A percentile compares a stretch with the other conserved stretches of the same genome.
Conservation (phyloP, 2,797 vertebrate species). For the Sebastes alutus region DNA sequence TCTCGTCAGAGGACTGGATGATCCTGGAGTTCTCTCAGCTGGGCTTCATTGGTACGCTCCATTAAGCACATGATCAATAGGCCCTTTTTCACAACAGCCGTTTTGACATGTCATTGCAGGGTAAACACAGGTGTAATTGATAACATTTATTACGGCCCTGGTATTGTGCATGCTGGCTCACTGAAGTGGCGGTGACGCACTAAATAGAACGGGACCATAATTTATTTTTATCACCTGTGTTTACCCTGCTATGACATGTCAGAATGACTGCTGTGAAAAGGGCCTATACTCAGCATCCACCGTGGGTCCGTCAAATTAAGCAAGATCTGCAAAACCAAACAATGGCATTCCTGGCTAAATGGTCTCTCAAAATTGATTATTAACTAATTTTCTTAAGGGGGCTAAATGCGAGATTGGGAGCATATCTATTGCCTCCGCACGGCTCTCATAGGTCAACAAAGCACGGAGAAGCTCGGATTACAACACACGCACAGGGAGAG, state of each 20-base stretch:
- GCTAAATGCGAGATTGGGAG: too few relatives aligned
- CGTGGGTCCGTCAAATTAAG: not conserved
- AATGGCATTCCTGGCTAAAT: not conserved
- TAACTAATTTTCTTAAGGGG: not conserved
- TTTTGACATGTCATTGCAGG: too few relatives aligned
- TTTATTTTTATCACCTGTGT: not conserved
- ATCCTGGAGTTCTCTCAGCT: slow-evolving; percentile 99
- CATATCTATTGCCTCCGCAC: too few relatives aligned
- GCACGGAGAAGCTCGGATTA: too few relatives aligned
- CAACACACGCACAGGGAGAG: too few relatives aligned
- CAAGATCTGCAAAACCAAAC: not conserved
- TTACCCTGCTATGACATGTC: not conserved
- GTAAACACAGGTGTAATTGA: too few relatives aligned
- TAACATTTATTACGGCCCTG: too few relatives aligned
- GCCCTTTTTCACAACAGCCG: too few relatives aligned
- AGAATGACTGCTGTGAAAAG: too few relatives aligned
- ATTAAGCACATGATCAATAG: slow-evolving; percentile 12
- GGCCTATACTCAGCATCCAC: not conserved
- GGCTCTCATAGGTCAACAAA: too few relatives aligned
- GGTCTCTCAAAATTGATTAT: not conserved
- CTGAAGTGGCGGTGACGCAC: accelerated
- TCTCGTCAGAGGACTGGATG: slow-evolving; percentile 98
- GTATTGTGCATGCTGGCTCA: too few relatives aligned
- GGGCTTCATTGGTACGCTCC: slow-evolving; percentile 93
- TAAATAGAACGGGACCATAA: too few relatives aligned